phyloP scores from a whole-genome alignment of 2,113 vertebrate genomes.

The Fukomys damarensis region DNA sequence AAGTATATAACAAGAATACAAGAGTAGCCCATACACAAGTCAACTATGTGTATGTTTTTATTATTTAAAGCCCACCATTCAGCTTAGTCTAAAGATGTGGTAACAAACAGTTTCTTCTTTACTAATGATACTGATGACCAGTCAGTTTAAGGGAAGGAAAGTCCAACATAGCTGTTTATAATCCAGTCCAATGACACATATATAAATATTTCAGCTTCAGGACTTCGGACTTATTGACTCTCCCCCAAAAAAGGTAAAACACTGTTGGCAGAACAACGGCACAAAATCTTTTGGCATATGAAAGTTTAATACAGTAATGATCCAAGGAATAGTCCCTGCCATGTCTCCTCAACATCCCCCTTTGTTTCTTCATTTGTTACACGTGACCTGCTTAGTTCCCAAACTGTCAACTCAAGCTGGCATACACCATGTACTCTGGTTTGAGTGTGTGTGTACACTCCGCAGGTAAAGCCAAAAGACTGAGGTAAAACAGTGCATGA shows the following conservation, averaged over 20 bases:
- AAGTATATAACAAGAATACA: conserved; percentile 87
- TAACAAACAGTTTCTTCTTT: conserved; percentile 80
- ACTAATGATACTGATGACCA: conserved; percentile 79
- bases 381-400: conserved; percentile 74
- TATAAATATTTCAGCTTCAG: conserved; percentile 73
- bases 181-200: conserved; percentile 77
- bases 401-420: conserved; percentile 75
- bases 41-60: conserved; percentile 84
- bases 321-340: conserved; percentile 82
- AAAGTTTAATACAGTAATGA: conserved; percentile 87
- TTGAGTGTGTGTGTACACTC: conserved; percentile 82
- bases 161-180: conserved; percentile 78
- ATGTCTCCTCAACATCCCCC: conserved; percentile 52
- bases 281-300: conserved; percentile 90
- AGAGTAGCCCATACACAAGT: conserved; percentile 85
- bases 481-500: conserved; percentile 94
- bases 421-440: conserved; percentile 67
- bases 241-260: conserved; percentile 86
- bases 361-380: conserved; percentile 73
- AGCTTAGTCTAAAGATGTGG: conserved; percentile 81
- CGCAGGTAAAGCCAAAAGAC: conserved; percentile 90
- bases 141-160: conserved; percentile 79
- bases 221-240: conserved; percentile 83
- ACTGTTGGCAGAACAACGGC: conserved; percentile 88
- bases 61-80: conserved; percentile 83